Base-by-base conservation (phyloP, 2,113 vertebrate genomes). In the Benitochromis conjunctus region DNA sequence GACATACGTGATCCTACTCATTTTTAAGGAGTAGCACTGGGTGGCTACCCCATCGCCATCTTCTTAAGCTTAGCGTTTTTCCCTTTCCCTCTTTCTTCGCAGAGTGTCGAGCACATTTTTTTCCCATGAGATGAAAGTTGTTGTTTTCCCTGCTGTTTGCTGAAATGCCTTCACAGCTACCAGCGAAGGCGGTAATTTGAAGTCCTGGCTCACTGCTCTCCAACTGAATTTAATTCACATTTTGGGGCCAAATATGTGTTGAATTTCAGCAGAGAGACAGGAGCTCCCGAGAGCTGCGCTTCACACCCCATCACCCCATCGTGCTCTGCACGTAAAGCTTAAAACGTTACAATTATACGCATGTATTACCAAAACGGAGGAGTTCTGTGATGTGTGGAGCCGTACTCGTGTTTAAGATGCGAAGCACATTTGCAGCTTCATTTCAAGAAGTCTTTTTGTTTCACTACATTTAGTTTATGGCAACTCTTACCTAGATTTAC, bases 131-230 rank as follows among this genome's bases (percentile, higher is more conserved):
- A 89, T 51, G 51, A 79, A 62, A 55, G 31, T 41, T 88, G 64
- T 84, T 93, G 64, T 84, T 93, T 85, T 83, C 53, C 24, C 82
- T 31, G 54, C 86, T 90, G 82, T 93, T 93, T 94, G 85, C 83
- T 91, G 74, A 92, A 93, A 92, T 85, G 74, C 86, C 41, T 94
- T 92, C 86, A 82, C 87, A 90, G 84, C 79, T 86, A 31, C 86
- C 31, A 89, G 87, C 41, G 54, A 91, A 91, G 89, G 85, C 64
- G 79, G 60, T 81, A 69, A 91, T 90, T 93, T 91, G 29, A 80
- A 85, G 81, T 85, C 81, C 41, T 26, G 51, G 51, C 78, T 88
- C 29, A 48, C 80, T 51, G 41, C 82, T 87, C 80, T 18, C 21
- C 36, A 13, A 9, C 60, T 56, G 48, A 81, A 80, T 87, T 89